Percentiles rank a stretch among this genome's conserved stretches.
phyloP scores from a whole-genome alignment of 2,888 invertebrate genomes.

The Marasmarcha lunaedactyla region DNA sequence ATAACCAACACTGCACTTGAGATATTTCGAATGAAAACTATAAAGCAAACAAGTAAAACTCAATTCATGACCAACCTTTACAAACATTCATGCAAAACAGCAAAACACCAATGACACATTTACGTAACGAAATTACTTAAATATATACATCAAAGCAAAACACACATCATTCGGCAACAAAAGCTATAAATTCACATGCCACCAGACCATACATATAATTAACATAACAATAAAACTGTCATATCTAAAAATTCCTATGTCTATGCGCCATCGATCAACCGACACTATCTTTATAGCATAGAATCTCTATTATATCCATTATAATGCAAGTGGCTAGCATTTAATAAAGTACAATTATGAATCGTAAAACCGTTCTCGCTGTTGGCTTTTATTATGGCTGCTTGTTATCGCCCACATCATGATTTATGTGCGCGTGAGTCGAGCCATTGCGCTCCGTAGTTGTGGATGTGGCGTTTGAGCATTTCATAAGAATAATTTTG shows the following conservation, averaged over 20 bases:
- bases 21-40: too few relatives aligned
- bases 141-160: too few relatives aligned
- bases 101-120: too few relatives aligned
- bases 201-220: too few relatives aligned
- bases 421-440: constrained; percentile 48
- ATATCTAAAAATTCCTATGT: constrained; percentile 1
- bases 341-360: constrained; percentile 68
- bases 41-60: too few relatives aligned
- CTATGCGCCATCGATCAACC: constrained; percentile 2
- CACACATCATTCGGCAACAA: too few relatives aligned
- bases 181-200: too few relatives aligned
- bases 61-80: too few relatives aligned
- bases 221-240: constrained; percentile 4
- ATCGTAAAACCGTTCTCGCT: constrained; percentile 63
- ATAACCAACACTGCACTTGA: too few relatives aligned
- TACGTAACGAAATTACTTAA: too few relatives aligned
- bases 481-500: too few relatives aligned
- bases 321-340: constrained; percentile 53
- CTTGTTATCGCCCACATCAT: constrained; percentile 63
- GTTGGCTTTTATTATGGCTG: constrained; percentile 56
- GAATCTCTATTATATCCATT: constrained; percentile 34
- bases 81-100: too few relatives aligned
- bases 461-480: constrained; percentile 22
- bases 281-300: constrained; percentile 23
- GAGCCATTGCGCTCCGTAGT: constrained; percentile 20